Conservation (phyloP, 1,140 invertebrate species). For the Caerostris darwini region DNA sequence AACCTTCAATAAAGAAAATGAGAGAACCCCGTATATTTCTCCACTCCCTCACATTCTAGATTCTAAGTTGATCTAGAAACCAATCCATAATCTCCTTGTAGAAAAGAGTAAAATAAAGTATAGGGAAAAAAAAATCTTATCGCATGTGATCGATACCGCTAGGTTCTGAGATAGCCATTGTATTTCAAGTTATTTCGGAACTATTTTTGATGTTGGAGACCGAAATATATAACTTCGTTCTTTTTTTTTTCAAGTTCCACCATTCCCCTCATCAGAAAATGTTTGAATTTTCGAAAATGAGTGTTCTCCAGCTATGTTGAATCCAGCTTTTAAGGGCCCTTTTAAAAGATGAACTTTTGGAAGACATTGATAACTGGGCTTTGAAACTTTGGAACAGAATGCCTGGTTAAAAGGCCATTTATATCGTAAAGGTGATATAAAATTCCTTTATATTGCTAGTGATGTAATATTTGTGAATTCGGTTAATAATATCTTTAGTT, state of each 20-base stretch:
- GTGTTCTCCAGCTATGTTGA: not conserved
- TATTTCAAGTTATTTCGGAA: not conserved
- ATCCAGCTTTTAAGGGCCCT: not conserved
- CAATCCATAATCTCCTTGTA: conserved; percentile 39
- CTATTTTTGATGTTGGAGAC: not conserved
- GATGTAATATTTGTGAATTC: too few species aligned
- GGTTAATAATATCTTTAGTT: too few species aligned
- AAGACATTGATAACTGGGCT: too few species aligned
- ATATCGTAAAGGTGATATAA: too few species aligned
- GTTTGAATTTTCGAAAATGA: not conserved
- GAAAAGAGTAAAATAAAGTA: not conserved
- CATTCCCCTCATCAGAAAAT: not conserved
- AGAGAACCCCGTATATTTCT: not conserved
- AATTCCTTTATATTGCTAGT: too few species aligned
- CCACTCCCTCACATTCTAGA: not conserved
- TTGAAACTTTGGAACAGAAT: too few species aligned
- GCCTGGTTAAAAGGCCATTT: too few species aligned
- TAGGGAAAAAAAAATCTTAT: not conserved
- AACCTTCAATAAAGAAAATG: not conserved
- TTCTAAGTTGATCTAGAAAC: conserved; percentile 32
- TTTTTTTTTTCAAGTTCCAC: not conserved
- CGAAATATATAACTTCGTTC: not conserved
- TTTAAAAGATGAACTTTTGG: not conserved
- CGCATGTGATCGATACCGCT: conserved; percentile 6
- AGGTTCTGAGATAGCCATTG: not conserved